Evolutionary conservation across 2,888 invertebrate species (phyloP), one percentile per base, ranked within the genome.

Genomic region (Pediacus dermestoides): DNA sequence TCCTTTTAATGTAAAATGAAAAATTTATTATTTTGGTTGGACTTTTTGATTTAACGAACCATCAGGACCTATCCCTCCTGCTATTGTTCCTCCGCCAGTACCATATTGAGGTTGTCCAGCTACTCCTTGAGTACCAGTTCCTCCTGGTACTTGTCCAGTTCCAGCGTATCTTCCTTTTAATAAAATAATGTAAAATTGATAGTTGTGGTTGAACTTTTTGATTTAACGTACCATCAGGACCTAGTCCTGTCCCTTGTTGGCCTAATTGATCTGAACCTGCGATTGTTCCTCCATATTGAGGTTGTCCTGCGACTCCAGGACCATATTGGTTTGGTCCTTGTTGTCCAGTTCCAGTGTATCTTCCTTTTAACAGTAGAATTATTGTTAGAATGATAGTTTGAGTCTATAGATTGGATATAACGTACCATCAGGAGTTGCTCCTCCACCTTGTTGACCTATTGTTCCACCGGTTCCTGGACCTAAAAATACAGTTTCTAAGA

Each of bases 261-360:
- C 27, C 35, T 15, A 22, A 9, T 27, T 34, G 39, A 7, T 36
- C 42, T 9, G 49, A n/a, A n/a, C n/a, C n/a, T n/a, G n/a, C 12
- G n/a, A n/a, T 4, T 12, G 15, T 7, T 1, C 12, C 12, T 2
- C 16, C 10, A 9, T 30, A 15, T 12, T 35, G 44, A 7, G 35
- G 37, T 9, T 18, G 30, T 12, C 28, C 35, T 9, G 27, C 16
- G 7, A 8, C n/a, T n/a, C 15, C 16, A 13, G 34, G 4, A n/a
- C 7, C n/a, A 8, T 12, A 9, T 12, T 10, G n/a, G n/a, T 30
- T 14, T 14, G 6, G 23, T 25, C 7, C 22, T 15, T n/a, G 21
- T 12, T 37, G n/a, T 30, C 28, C 12, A 13, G 9, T 33, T 22
- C 15, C 23, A 22, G 12, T 3, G 6, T 18, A 3, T 16, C 2